These are phyloP conservation scores for Salvator merianae DNA, from an alignment of 2,113 vertebrate genomes.

Conservation along the genomic window DNA sequence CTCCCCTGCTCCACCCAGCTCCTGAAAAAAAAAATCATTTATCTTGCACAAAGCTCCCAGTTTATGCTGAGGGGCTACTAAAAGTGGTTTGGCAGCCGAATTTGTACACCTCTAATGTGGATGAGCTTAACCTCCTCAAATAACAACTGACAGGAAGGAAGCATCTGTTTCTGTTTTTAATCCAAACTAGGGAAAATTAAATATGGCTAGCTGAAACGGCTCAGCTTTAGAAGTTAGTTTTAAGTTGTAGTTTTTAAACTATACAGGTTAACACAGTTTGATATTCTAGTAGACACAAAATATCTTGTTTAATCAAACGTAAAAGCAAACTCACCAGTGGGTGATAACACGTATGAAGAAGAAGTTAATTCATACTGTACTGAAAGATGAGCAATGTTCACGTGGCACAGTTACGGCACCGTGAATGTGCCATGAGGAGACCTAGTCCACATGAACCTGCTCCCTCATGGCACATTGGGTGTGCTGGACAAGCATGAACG, in stretches of 20 bases:
- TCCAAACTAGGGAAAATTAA: background rate
- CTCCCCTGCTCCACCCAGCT: too few species aligned
- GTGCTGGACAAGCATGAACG: too few species aligned
- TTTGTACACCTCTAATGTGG: background rate
- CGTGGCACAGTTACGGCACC: too few species aligned
- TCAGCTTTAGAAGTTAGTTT: background rate
- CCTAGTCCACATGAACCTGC: background rate
- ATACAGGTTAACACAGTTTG: background rate
- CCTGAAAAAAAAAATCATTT: too few species aligned
- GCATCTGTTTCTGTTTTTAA: background rate
- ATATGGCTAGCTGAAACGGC: background rate
- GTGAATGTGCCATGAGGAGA: background rate
- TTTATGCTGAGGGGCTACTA: too few species aligned
- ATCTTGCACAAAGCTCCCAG: too few species aligned
- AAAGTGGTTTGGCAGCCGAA: background rate
- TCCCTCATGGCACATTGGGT: background rate
- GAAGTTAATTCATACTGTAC: too few species aligned
- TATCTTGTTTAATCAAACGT: background rate
- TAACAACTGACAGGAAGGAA: background rate
- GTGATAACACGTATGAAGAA: too few species aligned
- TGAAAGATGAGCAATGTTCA: too few species aligned
- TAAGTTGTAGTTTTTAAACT: background rate
- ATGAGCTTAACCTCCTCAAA: background rate
- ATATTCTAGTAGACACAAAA: background rate
- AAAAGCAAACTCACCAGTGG: background rate